Base-by-base conservation (phyloP, 2,888 invertebrate genomes). In the Hirtodrosophila cameraria region DNA sequence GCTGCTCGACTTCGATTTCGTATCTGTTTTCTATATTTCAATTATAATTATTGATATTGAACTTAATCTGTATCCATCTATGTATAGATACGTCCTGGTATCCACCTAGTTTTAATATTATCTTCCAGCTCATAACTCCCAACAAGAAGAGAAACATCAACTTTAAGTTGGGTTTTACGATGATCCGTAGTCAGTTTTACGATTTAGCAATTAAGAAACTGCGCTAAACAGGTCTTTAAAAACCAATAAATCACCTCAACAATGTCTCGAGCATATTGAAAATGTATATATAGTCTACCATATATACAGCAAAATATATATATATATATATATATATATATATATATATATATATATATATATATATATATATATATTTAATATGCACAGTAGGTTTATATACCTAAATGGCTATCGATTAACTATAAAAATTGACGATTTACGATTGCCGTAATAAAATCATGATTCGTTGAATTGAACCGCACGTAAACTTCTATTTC, bases 221-320 rank as follows among this genome's bases (percentile, higher is more conserved):
- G 72, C 65, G 75, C 72, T 79, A 72, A 85, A 75, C 82, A 79
- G 79, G 85, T 83, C 63, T 79, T 83, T 79, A 85, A 83, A 83
- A 77, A 61, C 66, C 75, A 73, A 83, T 85, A 85, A 85, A 82
- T 83, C 85, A 85, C 75, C 61, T 60, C 43, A 28, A 62, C 42
- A 65, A 60, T 61, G 66, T 60, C 42, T 52, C 49, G 38, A 33
- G 38, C 27, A 35, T 42, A 42, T 64, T n/a, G n/a, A n/a, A 54
- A 20, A 59, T 39, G 54, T 48, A 49, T 52, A 57, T 53, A 45
- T 49, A 31, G 35, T 2, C 1, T 18, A 5, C 4, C 18, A 18
- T 18, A 18, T 18, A 18, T 5, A 4, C 18, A 18, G 4, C 18
- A 4, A 18, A 18, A 18, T 18, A 18, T 18, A 18, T 18, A n/a